Evolutionary conservation across 2,797 vertebrate species (phyloP).

Genomic region (Myripristis jacobus): DNA sequence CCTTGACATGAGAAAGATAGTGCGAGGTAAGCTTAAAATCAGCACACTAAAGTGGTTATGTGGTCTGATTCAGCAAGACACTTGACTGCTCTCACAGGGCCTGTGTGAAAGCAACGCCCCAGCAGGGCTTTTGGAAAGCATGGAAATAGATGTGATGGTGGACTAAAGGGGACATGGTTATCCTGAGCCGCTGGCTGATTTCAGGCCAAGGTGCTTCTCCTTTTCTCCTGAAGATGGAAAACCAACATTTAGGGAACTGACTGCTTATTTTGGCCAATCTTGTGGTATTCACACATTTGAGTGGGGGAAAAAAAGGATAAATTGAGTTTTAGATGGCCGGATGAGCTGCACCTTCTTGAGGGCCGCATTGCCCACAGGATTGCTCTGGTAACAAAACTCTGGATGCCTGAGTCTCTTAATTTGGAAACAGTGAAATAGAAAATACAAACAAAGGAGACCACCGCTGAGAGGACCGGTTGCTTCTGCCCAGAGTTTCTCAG

Average conservation of each 20-base stretch:
- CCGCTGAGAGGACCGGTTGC: too few relatives aligned
- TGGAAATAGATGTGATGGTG: slow-evolving; percentile 21
- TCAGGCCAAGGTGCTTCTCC: background rate
- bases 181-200: background rate
- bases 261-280: background rate
- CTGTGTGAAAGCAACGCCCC: slow-evolving; percentile 33
- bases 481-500: too few relatives aligned
- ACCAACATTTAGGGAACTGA: background rate
- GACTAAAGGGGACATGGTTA: slow-evolving; percentile 16
- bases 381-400: too few relatives aligned
- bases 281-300: background rate
- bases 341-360: background rate
- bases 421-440: too few relatives aligned
- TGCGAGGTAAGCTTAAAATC: slow-evolving; percentile 24
- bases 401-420: too few relatives aligned
- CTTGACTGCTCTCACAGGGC: background rate
- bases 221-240: background rate
- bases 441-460: too few relatives aligned
- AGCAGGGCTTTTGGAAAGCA: slow-evolving; percentile 16
- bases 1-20: slow-evolving; percentile 1
- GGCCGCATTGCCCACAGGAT: too few relatives aligned
- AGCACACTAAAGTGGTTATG: slow-evolving; percentile 21
- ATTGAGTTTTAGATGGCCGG: background rate
- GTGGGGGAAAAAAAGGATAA: background rate
- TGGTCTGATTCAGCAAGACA: slow-evolving; percentile 25